phyloP scores from a whole-genome alignment of 2,797 vertebrate species.

The Poecile montanus region DNA sequence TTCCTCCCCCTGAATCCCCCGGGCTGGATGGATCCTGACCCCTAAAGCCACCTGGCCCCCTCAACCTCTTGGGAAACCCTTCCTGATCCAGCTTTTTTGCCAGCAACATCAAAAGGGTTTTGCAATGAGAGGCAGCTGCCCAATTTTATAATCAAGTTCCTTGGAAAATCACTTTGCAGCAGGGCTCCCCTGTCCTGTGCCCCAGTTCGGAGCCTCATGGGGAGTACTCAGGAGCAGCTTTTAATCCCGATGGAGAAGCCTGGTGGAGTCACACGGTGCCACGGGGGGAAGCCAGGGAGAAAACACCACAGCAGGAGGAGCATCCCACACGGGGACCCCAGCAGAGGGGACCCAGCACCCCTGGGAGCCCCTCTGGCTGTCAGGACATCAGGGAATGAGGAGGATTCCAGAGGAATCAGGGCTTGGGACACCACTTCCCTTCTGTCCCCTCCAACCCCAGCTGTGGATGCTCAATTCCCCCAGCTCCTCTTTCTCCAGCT shows the following conservation, averaged over 20 bases:
- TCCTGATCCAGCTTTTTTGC: neutral
- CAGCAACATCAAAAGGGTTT: neutral
- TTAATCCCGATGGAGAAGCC: rapidly evolving
- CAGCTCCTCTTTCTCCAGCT: neutral
- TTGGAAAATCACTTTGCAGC: neutral
- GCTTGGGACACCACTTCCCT: rapidly evolving
- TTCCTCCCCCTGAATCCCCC: neutral
- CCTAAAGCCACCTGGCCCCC: neutral
- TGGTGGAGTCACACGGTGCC: rapidly evolving
- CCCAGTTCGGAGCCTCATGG: rapidly evolving
- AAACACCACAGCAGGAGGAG: rapidly evolving
- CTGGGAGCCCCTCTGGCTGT: neutral
- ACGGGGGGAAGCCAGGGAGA: rapidly evolving
- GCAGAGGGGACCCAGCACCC: rapidly evolving
- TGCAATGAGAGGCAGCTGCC: neutral
- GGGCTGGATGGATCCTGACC: neutral
- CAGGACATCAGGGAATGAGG: rapidly evolving
- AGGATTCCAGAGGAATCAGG: neutral
- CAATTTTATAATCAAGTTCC: neutral
- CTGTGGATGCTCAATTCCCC: neutral
- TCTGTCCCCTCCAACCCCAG: neutral
- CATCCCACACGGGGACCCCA: rapidly evolving
- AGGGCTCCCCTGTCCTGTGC: too few relatives aligned
- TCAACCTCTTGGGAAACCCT: neutral
- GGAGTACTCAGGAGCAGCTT: neutral